These are phyloP conservation scores for Notarius quadriscutis DNA, from an alignment of 2,113 vertebrate genomes.

Conservation along the genomic window DNA sequence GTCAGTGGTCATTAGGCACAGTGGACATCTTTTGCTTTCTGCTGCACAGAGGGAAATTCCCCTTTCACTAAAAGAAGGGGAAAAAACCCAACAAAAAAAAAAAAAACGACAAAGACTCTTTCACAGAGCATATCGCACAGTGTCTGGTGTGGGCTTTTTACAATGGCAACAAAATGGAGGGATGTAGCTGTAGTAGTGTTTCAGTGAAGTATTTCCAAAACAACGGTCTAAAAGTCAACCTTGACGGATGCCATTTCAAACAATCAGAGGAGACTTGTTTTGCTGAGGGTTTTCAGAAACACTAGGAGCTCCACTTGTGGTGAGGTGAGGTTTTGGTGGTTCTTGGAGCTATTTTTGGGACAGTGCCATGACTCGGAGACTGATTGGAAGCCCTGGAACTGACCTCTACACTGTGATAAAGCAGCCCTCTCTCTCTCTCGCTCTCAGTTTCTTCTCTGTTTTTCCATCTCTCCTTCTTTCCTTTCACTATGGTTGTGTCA, in stretches of 20 bases:
- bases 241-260: conserved; percentile 38
- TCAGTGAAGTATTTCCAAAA: conserved; percentile 24
- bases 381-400: conserved; percentile 50
- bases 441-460: conserved; percentile 9
- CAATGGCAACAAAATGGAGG: not conserved
- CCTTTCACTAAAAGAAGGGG: not conserved
- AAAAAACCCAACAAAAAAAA: not conserved
- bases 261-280: conserved; percentile 38
- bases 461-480: conserved; percentile 7
- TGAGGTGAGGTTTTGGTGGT: conserved; percentile 47
- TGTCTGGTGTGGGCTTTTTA: conserved; percentile 25
- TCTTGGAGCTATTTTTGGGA: conserved; percentile 52
- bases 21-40: conserved; percentile 17
- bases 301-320: conserved; percentile 31
- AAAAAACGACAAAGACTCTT: conserved; percentile 22
- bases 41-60: conserved; percentile 25
- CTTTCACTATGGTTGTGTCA: conserved; percentile 25
- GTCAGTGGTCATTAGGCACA: not conserved
- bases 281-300: conserved; percentile 40
- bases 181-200: conserved; percentile 6
- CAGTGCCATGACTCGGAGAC: conserved; percentile 43
- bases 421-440: conserved; percentile 14
- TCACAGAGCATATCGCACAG: conserved; percentile 7
- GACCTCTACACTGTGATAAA: conserved; percentile 49
- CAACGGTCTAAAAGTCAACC: conserved; percentile 31